Evolutionary conservation across 2,888 invertebrate species (phyloP), one percentile per base, ranked within the genome.

Genomic region (Steinernema carpocapsae): DNA sequence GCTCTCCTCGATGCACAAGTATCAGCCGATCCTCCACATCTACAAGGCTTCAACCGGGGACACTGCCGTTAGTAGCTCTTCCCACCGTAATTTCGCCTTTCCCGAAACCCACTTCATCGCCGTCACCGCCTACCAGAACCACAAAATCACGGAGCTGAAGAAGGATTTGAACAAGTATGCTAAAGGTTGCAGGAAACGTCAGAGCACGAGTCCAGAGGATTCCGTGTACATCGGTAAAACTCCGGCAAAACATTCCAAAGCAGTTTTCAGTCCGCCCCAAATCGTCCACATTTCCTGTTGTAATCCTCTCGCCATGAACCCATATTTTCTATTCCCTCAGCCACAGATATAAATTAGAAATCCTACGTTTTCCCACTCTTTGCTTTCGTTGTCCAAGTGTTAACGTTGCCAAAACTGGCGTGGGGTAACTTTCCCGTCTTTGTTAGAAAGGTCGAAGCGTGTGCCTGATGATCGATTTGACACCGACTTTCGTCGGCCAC

Each of bases 101-200:
- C 94, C 94, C 0, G 94, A 95, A 88, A 96, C 96, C 0, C 94
- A 95, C 88, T 97, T 97, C 88, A 95, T 97, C 82, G 97, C 97
- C 0, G 97, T 97, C 19, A 97, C 97, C 0, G 97, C 97, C 0
- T 97, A 97, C 89, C 97, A 97, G 88, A 97, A 97, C 88, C 95
- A 96, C 89, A 95, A 96, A 91, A 95, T 91, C 29, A 81, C 75
- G 26, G 42, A 75, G 0, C 72, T 81, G 48, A 97, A 97, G 90
- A 97, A 97, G 78, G 94, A 95, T 88, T 94, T 95, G 88, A 97
- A 97, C 89, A 97, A 97, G 0, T 97, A 97, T 88, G 97, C 97
- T 0, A 97, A 97, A 89, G 97, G 97, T 0, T 97, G 80, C 29
- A 73, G 83, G 29, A 82, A 82, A 71, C 75, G 81, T 48, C 76